Percentiles rank a stretch among this genome's conserved stretches.
Evolutionary conservation across 2,888 invertebrate species (phyloP).

Genomic region (Callosobruchus maculatus): DNA sequence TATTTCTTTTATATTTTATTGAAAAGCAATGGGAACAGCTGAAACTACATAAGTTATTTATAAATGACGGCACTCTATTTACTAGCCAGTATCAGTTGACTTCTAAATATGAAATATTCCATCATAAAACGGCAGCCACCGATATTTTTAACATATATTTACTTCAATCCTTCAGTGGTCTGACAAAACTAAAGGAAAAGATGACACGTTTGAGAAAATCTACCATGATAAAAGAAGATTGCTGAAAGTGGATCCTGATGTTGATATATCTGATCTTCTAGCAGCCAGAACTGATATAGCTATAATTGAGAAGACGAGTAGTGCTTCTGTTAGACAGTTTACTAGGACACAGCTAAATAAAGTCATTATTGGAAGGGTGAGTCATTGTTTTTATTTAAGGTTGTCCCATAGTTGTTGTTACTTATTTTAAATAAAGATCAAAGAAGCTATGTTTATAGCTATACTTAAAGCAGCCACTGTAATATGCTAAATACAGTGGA

Average conservation of each 20-base stretch:
- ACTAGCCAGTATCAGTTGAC: too few relatives aligned
- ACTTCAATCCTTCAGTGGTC: conserved; percentile 69
- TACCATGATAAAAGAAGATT: conserved; percentile 56
- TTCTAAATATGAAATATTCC: neutral
- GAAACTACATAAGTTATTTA: too few relatives aligned
- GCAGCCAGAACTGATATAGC: conserved; percentile 82
- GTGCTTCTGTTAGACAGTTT: conserved; percentile 77
- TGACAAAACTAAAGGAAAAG: conserved; percentile 69
- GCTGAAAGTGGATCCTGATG: conserved; percentile 58
- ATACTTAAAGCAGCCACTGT: too few relatives aligned
- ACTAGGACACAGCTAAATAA: conserved; percentile 81
- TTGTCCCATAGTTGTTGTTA: too few relatives aligned
- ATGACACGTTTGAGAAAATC: conserved; percentile 62
- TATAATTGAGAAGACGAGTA: conserved; percentile 90
- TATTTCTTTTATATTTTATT: too few relatives aligned
- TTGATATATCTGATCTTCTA: conserved; percentile 73
- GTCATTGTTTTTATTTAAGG: too few relatives aligned
- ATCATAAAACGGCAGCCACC: neutral
- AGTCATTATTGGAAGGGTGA: conserved; percentile 80
- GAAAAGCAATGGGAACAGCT: too few relatives aligned
- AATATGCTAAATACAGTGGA: too few relatives aligned
- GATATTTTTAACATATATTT: neutral
- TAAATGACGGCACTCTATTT: too few relatives aligned
- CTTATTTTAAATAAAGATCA: too few relatives aligned
- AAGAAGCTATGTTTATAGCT: too few relatives aligned